Base-by-base conservation (phyloP, 2,797 vertebrate genomes). In the Eidolon dupreanum region DNA sequence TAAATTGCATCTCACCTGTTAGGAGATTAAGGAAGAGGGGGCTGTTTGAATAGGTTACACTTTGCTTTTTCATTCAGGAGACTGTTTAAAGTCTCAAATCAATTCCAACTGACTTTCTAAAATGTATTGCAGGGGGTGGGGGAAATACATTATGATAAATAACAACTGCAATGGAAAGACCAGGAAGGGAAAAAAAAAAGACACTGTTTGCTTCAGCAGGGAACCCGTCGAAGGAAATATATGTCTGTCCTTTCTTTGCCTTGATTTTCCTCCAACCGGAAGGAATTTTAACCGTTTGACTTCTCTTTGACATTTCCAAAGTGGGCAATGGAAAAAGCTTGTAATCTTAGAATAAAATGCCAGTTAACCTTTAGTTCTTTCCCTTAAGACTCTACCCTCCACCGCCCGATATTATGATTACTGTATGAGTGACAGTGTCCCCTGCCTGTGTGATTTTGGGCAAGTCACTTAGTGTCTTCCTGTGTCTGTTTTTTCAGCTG, bases 1-100 rank as follows among this genome's bases (percentile, higher is more conserved):
- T 97, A 98, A 98, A 98, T 97, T 97, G 96, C 90, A 88, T 93
- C 93, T 97, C 94, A 87, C 90, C 57, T 53, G 93, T 95, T 97
- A 93, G 1, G 16, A 88, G 98, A 97, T 95, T 97, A 97, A 51
- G 90, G 84, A 88, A 96, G 75, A 66, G 84, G 84, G 77, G 81
- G 36, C 90, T 63, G 95, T 93, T 95, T 92, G 96, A 97, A 98
- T 82, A 96, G 92, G 95, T 92, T 97, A 97, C 77, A 84, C 88
- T 97, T 97, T 93, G 74, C 70, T 97, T 98, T 94, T 95, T 95
- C 92, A 96, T 98, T 97, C 88, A 85, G 38, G 84, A 88, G 96
- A 49, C 96, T 93, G 94, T 97, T 97, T 92, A 97, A 93, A 96
- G 85, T 97, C 86, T 97, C 94, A 87, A 93, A 94, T 95, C 70